phyloP scores from a whole-genome alignment of 2,113 vertebrate species.

The Caranx ignobilis region DNA sequence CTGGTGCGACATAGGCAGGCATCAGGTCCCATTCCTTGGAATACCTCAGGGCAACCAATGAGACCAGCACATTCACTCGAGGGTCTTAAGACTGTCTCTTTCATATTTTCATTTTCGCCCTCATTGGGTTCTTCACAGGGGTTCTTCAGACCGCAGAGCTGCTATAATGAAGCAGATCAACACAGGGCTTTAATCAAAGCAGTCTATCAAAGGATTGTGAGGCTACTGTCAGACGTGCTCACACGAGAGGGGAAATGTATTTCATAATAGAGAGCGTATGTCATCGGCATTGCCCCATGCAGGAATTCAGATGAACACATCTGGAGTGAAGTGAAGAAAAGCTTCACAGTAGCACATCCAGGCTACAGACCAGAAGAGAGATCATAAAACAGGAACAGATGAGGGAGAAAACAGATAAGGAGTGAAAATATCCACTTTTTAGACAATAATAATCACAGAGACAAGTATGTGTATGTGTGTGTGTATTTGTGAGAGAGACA shows the following conservation, averaged over 20 bases:
- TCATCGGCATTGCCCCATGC: slow-evolving; percentile 10
- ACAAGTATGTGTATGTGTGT: not conserved
- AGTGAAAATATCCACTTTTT: slow-evolving; percentile 30
- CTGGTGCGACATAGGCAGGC: slow-evolving; percentile 55
- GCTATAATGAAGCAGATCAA: slow-evolving; percentile 60
- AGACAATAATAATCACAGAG: slow-evolving; percentile 15
- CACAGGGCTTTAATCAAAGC: slow-evolving; percentile 66
- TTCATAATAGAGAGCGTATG: slow-evolving; percentile 42
- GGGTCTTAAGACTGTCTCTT: slow-evolving; percentile 38
- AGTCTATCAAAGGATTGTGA: slow-evolving; percentile 57
- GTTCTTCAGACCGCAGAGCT: slow-evolving; percentile 25
- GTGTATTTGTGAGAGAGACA: not conserved
- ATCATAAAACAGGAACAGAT: not conserved
- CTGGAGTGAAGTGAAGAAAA: slow-evolving; percentile 3
- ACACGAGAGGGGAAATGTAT: slow-evolving; percentile 16
- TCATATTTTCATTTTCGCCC: slow-evolving; percentile 57
- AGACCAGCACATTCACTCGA: slow-evolving; percentile 37
- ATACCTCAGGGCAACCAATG: slow-evolving; percentile 56
- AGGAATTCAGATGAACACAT: slow-evolving; percentile 26
- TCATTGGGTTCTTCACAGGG: slow-evolving; percentile 45
- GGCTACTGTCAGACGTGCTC: slow-evolving; percentile 50
- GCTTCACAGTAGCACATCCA: not conserved
- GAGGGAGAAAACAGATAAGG: not conserved
- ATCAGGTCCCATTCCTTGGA: slow-evolving; percentile 36
- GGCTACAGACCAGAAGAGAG: slow-evolving; percentile 17